Evolutionary conservation across 1,140 invertebrate species (phyloP), one percentile per base, ranked within the genome.

Genomic region (Drepana arcuata): DNA sequence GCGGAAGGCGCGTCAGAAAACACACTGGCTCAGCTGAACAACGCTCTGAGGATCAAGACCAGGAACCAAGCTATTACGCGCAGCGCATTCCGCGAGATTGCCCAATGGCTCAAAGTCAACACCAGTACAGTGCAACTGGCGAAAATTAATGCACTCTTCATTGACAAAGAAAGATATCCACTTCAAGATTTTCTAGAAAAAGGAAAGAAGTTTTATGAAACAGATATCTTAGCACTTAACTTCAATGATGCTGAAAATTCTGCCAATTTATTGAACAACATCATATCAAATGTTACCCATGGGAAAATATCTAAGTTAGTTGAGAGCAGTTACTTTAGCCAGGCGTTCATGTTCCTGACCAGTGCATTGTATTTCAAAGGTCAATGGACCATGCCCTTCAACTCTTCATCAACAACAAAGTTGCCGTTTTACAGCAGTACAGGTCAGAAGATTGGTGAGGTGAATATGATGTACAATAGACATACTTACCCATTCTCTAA

Each of bases 351-450:
- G 46, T 68, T 96, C 1, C 62, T 95, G 11, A 88, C 91, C 0
- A 95, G 93, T 53, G 89, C 90, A 0, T 70, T 95, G 11, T 94
- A 91, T 61, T 96, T 96, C 75, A 95, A 93, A 81, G 93, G 92
- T 7, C 77, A 84, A 16, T 96, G 94, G 94, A 84, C 87, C 31
- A 74, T 86, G 2, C 86, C 89, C 0, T 96, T 96, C 52, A 88
- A 93, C 57, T 51, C 57, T n/a, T 65, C 79, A 0, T 56, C 50
- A 0, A 95, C 93, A n/a, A 54, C 46, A 12, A 63, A 49, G 38
- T 70, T 81, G 31, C 46, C 72, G 0, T 90, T 90, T 42, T 87
- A 74, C 33, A 75, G 86, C 41, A 85, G 87, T 27, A 56, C 72
- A 9, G 83, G 78, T 3, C 64, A 71, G 2, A 54, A 66, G 36